Evolutionary conservation across 2,888 invertebrate species (phyloP), one percentile per base, ranked within the genome.

Genomic region (Chaetogeoica ovagalla): DNA sequence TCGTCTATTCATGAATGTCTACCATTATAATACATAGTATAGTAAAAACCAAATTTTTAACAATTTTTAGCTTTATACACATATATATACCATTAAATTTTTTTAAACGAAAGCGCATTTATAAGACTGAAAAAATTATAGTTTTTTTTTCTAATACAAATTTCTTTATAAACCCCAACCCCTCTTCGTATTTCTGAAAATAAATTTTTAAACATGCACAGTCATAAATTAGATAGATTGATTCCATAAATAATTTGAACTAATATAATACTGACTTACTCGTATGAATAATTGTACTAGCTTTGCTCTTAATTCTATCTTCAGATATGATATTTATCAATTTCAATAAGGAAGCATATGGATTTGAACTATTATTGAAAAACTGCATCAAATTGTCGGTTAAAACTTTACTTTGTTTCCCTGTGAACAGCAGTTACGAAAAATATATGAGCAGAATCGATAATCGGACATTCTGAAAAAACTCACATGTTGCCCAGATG

Each of bases 321-420:
- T 71, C 79, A 57, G 63, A 71, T 57, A 79, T 43, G 9, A 71
- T 11, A 43, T n/a, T 63, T 19, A 71, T 57, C 52, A 79, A 65
- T 79, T 70, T 21, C n/a, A 79, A 69, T 62, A 79, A 30, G 8
- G 71, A 71, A 83, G 89, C 87, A 85, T 89, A 91, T 6, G 91
- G 90, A 85, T 92, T 90, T 37, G 86, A 85, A 82, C 88, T 87
- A 48, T 86, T 86, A 59, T 87, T 86, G 83, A 89, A 89, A 84
- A 89, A 89, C 39, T 87, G 84, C 73, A 86, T 85, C 11, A 91
- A 86, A 76, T 87, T 88, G 83, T 86, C 86, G 72, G 88, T 87
- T n/a, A 90, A 85, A 43, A 87, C 86, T 21, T 87, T 85, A 85
- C 89, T 89, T 84, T 88, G 90, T 84, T 90, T 90, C 90, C 90